Conservation (phyloP, 1,140 invertebrate species). For the Glomeris maerens region DNA sequence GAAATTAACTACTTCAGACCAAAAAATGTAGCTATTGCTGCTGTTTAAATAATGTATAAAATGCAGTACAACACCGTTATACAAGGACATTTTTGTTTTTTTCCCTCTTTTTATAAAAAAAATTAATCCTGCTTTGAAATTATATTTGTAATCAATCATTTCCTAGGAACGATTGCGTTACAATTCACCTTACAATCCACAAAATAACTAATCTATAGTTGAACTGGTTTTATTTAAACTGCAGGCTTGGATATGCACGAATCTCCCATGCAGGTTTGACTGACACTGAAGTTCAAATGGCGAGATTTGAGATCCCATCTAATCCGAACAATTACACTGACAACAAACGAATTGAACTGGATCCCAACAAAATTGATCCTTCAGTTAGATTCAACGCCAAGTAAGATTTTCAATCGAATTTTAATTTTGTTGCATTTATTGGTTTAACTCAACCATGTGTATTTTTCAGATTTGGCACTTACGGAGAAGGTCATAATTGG, state of each 20-base stretch:
- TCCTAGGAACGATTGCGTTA: too few species aligned
- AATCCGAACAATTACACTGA: slow-evolving; percentile 23
- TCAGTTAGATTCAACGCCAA: not conserved
- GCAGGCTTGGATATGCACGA: slow-evolving; percentile 30
- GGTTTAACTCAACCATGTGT: too few species aligned
- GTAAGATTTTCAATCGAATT: not conserved
- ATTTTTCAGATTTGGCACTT: slow-evolving; percentile 27
- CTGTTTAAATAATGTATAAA: too few species aligned
- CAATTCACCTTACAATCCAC: too few species aligned
- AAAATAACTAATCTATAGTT: slow-evolving; percentile 1
- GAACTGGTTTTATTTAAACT: slow-evolving; percentile 8
- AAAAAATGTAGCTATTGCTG: too few species aligned
- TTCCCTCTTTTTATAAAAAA: too few species aligned
- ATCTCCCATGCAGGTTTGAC: slow-evolving; percentile 31
- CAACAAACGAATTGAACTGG: slow-evolving; percentile 20
- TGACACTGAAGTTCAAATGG: slow-evolving; percentile 33
- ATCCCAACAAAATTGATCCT: slow-evolving; percentile 17
- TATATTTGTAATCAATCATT: too few species aligned
- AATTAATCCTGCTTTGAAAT: too few species aligned
- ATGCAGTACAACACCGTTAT: too few species aligned
- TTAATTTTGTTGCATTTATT: not conserved
- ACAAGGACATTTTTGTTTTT: too few species aligned
- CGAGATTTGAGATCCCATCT: slow-evolving; percentile 28
- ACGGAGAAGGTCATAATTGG: slow-evolving; percentile 24
- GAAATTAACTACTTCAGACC: too few species aligned